These are phyloP conservation scores for Dinocampus coccinellae DNA, from an alignment of 2,888 invertebrate genomes.

Conservation along the genomic window DNA sequence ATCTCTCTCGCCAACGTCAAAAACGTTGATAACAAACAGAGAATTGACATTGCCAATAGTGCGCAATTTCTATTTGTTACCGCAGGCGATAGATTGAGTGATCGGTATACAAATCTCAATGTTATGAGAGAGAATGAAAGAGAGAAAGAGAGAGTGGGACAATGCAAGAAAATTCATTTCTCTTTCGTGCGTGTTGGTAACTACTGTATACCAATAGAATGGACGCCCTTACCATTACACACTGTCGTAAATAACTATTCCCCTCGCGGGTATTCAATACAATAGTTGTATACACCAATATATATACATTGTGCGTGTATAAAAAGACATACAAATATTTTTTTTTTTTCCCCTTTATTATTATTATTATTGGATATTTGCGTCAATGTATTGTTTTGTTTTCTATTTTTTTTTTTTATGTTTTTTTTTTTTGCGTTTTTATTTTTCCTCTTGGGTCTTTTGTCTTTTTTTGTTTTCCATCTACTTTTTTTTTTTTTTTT, in stretches of 20 bases:
- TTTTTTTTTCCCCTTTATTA: no score
- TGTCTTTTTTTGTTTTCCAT: background rate
- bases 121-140: constrained; percentile 19
- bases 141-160: no score
- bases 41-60: constrained; percentile 27
- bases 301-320: constrained; percentile 7
- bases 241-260: constrained; percentile 33
- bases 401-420: background rate
- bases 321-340: constrained; percentile 11
- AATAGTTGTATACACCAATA: background rate
- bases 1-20: constrained; percentile 6
- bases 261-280: background rate
- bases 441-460: background rate
- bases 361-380: constrained; percentile 17
- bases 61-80: constrained; percentile 34
- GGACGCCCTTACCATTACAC: background rate
- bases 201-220: background rate
- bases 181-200: constrained; percentile 20
- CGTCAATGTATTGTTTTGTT: background rate
- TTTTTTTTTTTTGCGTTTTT: background rate
- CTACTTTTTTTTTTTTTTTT: background rate
- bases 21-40: constrained; percentile 34
- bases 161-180: no score
- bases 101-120: constrained; percentile 3
- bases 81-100: constrained; percentile 4